Evolutionary conservation across 2,113 vertebrate genomes (phyloP), one percentile per base, ranked within the genome.

Genomic region (Centrocercus urophasianus): DNA sequence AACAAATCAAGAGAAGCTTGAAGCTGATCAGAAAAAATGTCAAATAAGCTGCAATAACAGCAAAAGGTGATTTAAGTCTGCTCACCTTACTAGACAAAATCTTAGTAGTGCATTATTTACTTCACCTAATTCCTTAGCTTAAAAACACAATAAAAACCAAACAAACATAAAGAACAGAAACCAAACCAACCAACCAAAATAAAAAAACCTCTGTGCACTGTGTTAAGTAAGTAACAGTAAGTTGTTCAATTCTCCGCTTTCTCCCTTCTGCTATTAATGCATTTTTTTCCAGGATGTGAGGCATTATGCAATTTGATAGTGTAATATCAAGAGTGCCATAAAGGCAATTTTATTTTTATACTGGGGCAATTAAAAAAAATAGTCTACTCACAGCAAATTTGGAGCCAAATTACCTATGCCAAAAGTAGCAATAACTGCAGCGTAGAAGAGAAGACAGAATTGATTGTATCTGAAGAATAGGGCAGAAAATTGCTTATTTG

Each of bases 341-440:
- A 94, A 83, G 71, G 93, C 91, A 95, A 79, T 93, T 96, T 86
- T 96, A 96, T 96, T 96, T 96, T 96, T 96, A 93, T 85, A 74
- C 60, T 47, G 34, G 78, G 47, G 83, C 83, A 96, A 93, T 95
- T 95, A 79, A 85, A 92, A 87, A 87, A 87, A 89, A 83, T 45
- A 64, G 87, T 95, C 91, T 86, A 80, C 89, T 95, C 65, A 83
- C 93, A 96, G 96, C 95, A 94, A 91, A 93, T 94, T 57, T 85
- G 67, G 72, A 96, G 96, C 94, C 94, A 96, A 93, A 93, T 60
- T 78, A 83, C 63, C 85, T 95, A 94, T 57, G 94, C 94, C 94
- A 96, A 92, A 95, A 93, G 82, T 60, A 93, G 79, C 91, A 93
- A 86, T 91, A 90, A 96, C 84, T 93, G 94, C 90, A 93, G 73